These are phyloP conservation scores for Cancer borealis DNA, from an alignment of 2,888 invertebrate species.

Conservation along the genomic window DNA sequence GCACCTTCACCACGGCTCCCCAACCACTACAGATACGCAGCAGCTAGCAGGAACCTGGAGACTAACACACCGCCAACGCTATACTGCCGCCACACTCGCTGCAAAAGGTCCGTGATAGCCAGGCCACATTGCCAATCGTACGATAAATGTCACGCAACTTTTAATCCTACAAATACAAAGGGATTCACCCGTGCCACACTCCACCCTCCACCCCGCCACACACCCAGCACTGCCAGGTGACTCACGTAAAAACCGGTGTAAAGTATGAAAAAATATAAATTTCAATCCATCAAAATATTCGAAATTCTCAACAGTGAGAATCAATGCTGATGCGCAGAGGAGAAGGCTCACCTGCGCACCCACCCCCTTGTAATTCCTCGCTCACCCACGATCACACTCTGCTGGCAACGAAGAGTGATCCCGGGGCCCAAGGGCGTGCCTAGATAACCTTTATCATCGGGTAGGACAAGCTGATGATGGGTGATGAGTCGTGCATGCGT, in stretches of 20 bases:
- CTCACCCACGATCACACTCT: constrained; percentile 16
- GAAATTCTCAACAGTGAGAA: constrained; percentile 29
- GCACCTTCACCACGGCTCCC: neutral
- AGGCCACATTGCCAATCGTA: constrained; percentile 29
- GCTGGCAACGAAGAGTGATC: constrained; percentile 21
- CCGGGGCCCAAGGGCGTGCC: neutral
- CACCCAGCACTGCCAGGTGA: neutral
- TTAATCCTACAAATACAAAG: neutral
- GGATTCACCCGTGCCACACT: neutral
- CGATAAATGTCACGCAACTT: constrained; percentile 14
- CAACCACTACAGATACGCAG: neutral
- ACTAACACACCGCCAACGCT: constrained; percentile 15
- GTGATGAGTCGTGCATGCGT: too few species aligned
- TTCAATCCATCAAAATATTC: neutral
- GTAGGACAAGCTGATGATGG: neutral
- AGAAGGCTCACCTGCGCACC: neutral
- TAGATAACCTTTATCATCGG: neutral
- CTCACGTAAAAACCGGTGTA: neutral
- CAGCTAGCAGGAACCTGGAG: neutral
- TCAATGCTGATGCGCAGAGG: constrained; percentile 24
- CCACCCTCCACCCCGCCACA: neutral
- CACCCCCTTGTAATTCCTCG: constrained; percentile 5
- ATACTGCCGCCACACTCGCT: constrained; percentile 34
- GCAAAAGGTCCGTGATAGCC: constrained; percentile 17
- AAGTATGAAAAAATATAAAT: neutral